A percentile compares a stretch with the other conserved stretches of the same genome.
phyloP scores from a whole-genome alignment of 2,113 vertebrate species.

The Zosterops pallidus region DNA sequence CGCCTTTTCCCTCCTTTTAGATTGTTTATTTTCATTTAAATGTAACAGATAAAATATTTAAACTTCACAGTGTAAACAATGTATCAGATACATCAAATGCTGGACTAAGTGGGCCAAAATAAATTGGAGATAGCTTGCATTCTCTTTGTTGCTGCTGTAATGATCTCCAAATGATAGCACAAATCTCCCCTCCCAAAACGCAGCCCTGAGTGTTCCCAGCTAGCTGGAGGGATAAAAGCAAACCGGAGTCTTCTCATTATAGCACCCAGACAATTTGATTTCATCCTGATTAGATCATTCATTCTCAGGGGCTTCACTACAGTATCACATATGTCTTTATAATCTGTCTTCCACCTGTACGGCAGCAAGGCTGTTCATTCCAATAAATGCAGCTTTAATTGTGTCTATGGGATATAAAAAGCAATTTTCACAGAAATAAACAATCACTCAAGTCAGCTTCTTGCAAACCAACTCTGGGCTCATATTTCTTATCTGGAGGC shows the following conservation, averaged over 20 bases:
- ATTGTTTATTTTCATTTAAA: constrained; percentile 37
- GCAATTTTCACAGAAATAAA: constrained; percentile 24
- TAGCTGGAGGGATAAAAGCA: not conserved
- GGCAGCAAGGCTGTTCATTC: not conserved
- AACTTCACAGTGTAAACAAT: constrained; percentile 1
- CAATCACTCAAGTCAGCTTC: constrained; percentile 1
- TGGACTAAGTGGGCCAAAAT: constrained; percentile 12
- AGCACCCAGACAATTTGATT: constrained; percentile 22
- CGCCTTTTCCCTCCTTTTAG: not conserved
- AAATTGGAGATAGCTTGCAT: not conserved
- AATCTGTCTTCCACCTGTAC: constrained; percentile 22
- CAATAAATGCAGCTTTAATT: constrained; percentile 42
- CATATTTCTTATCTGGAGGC: not conserved
- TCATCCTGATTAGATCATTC: constrained; percentile 5
- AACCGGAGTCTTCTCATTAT: not conserved
- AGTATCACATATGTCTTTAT: not conserved
- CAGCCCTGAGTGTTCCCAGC: not conserved
- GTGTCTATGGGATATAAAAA: not conserved
- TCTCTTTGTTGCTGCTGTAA: not conserved
- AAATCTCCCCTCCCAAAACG: not conserved
- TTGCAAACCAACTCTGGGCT: not conserved
- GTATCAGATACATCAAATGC: not conserved
- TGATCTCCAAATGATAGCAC: not conserved
- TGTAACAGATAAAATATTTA: constrained; percentile 29
- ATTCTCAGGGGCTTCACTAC: constrained; percentile 5